phyloP scores from a whole-genome alignment of 1,140 invertebrate species.

The Vanessa atalanta region DNA sequence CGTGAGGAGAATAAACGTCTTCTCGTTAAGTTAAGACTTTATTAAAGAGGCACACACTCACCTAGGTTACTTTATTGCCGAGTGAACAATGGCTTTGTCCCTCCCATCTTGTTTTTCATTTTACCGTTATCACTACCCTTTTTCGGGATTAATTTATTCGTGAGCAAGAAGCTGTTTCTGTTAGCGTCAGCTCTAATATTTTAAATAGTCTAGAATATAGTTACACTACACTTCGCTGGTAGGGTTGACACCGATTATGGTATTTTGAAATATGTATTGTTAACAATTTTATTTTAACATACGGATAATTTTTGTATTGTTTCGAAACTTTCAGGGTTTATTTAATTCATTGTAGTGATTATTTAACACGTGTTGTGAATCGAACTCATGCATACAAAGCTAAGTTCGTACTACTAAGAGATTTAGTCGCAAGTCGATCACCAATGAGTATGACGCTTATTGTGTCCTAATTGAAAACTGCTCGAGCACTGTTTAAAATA shows the following conservation, averaged over 20 bases:
- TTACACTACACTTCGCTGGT: background rate
- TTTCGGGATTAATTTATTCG: conserved; percentile 35
- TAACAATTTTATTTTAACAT: background rate
- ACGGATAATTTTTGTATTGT: background rate
- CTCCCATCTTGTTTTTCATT: conserved; percentile 30
- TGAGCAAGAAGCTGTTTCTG: conserved; percentile 17
- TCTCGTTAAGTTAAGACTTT: conserved; percentile 21
- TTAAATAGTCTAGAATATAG: conserved; percentile 13
- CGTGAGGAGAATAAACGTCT: conserved; percentile 19
- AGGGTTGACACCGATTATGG: background rate
- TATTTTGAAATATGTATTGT: background rate
- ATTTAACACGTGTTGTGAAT: no score
- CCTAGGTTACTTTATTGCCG: conserved; percentile 22
- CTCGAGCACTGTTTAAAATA: no score
- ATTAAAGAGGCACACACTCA: conserved; percentile 27
- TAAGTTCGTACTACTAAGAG: no score
- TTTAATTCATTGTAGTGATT: no score
- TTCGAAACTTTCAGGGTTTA: background rate
- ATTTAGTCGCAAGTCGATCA: no score
- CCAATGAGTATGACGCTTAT: no score
- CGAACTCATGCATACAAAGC: no score
- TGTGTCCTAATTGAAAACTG: no score
- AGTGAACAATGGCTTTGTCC: conserved; percentile 24
- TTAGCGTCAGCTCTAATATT: conserved; percentile 31
- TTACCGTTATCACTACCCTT: conserved; percentile 30